Evolutionary conservation across 1,140 invertebrate genomes (phyloP), one percentile per base, ranked within the genome.

Genomic region (Amyelois transitella): DNA sequence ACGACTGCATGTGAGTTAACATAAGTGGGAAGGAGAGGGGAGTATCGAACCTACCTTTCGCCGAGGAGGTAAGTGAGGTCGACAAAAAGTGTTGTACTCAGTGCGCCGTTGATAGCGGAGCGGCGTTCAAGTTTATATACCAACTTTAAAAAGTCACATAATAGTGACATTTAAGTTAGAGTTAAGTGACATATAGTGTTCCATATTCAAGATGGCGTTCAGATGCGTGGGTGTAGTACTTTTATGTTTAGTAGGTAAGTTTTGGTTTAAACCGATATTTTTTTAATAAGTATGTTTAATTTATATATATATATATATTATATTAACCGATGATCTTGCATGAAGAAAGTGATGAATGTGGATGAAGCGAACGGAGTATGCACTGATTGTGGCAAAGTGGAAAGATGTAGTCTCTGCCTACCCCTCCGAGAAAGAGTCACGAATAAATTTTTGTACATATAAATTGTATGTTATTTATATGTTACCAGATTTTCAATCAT

Each of bases 61-160:
- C 82, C 80, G 64, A 67, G 60, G 68, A 69, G 69, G 69, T 85
- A 87, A 81, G 79, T 80, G 76, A 72, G 68, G 75, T 71, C 68
- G 72, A 77, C 79, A 83, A 86, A 87, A 84, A 82, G 55, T 79
- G 72, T 76, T 79, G 71, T 77, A 69, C 67, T 78, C 82, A 86
- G 81, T 87, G 74, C 75, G 75, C 73, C 68, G 59, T 72, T 70
- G 81, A 75, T 72, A 71, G 78, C 69, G 79, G 80, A 56, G 72
- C 76, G 75, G 72, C 77, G 74, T 53, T 63, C 47, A 56, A 43
- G 51, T 52, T 45, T n/a, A n/a, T 64, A 53, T 51, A 55, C 60
- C 51, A 68, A 69, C 60, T 67, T 58, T 65, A 56, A 70, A 68
- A 76, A 72, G 72, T 86, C 77, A 81, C 69, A 53, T 55, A 56